These are phyloP conservation scores for Leucophenga maculata DNA, from an alignment of 2,888 invertebrate species.

Conservation along the genomic window DNA sequence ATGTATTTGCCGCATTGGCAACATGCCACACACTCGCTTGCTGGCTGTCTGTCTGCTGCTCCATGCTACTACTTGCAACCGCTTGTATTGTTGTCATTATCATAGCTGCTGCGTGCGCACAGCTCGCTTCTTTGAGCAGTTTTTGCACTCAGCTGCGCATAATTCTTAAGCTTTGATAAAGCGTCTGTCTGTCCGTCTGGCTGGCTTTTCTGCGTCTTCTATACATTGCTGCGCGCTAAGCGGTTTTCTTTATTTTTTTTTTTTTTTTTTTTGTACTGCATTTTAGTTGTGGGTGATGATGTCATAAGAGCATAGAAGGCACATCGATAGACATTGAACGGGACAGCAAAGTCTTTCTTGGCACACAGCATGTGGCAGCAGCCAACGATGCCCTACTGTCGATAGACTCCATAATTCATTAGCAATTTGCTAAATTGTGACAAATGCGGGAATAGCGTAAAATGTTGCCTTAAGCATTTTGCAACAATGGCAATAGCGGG, in stretches of 20 bases:
- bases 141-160: slow-evolving; percentile 26
- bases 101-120: slow-evolving; percentile 4
- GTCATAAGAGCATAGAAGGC: slow-evolving; percentile 28
- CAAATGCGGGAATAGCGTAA: slow-evolving; percentile 30
- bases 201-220: too few species aligned
- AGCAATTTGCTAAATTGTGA: slow-evolving; percentile 40
- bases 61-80: not conserved
- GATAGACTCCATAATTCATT: slow-evolving; percentile 35
- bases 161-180: slow-evolving; percentile 5
- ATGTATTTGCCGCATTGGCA: slow-evolving; percentile 16
- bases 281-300: slow-evolving; percentile 35
- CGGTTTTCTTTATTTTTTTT: too few species aligned
- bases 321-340: too few species aligned
- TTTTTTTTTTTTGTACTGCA: too few species aligned
- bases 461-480: not conserved
- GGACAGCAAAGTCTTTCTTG: not conserved
- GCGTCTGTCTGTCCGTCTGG: too few species aligned
- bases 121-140: not conserved
- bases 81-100: slow-evolving; percentile 9
- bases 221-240: too few species aligned
- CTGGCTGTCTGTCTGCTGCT: not conserved
- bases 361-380: not conserved
- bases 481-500: too few species aligned
- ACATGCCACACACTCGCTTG: slow-evolving; percentile 13
- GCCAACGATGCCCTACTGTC: slow-evolving; percentile 25